Percentiles rank a stretch among this genome's conserved stretches.
Conservation (phyloP, 2,888 invertebrate genomes). For the Ethmia dodecea region DNA sequence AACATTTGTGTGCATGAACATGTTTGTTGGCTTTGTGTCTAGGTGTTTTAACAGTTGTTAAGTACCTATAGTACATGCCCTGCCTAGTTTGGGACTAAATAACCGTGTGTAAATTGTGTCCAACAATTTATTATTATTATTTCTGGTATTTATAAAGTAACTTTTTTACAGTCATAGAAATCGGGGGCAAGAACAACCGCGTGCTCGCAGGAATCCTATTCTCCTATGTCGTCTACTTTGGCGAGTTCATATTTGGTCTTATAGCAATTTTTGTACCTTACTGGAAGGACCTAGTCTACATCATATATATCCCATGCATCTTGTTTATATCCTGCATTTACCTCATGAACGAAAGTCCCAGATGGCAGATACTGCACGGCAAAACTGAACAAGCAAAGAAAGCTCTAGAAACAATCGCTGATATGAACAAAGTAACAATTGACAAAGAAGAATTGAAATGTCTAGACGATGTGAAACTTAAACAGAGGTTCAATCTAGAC, state of each 20-base stretch:
- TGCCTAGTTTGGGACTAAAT: too few species aligned
- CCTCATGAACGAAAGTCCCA: slow-evolving; percentile 48
- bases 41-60: too few species aligned
- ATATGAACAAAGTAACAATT: slow-evolving; percentile 44
- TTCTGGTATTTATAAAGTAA: too few species aligned
- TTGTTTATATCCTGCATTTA: slow-evolving; percentile 39
- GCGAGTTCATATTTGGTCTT: slow-evolving; percentile 47
- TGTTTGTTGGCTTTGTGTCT: too few species aligned
- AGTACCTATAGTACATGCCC: too few species aligned
- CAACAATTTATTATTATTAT: too few species aligned
- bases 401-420: slow-evolving; percentile 36
- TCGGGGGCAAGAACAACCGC: slow-evolving; percentile 38
- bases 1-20: too few species aligned
- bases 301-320: slow-evolving; percentile 50
- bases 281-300: slow-evolving; percentile 50
- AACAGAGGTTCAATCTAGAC: slow-evolving; percentile 42
- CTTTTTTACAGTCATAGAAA: slow-evolving; percentile 53
- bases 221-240: slow-evolving; percentile 48
- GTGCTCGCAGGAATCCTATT: slow-evolving; percentile 49
- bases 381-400: slow-evolving; percentile 44
- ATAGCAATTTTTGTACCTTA: slow-evolving; percentile 51
- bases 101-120: too few species aligned
- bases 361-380: slow-evolving; percentile 56
- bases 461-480: slow-evolving; percentile 37
- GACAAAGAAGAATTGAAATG: slow-evolving; percentile 35